These are phyloP conservation scores for Mycogona germanica DNA, from an alignment of 2,888 invertebrate species.

Conservation along the genomic window DNA sequence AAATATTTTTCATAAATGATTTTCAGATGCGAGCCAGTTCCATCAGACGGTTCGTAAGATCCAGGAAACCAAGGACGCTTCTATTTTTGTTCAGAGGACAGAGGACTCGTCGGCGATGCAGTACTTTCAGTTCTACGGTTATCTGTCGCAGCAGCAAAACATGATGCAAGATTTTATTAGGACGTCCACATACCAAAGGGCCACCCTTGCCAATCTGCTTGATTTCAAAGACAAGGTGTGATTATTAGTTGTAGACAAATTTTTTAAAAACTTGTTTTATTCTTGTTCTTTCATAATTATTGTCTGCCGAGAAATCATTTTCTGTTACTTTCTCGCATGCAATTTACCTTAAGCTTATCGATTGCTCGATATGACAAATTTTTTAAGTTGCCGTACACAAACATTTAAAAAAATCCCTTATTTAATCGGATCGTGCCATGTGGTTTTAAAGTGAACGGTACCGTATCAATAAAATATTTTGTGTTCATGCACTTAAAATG, in stretches of 20 bases:
- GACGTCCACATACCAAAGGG: constrained; percentile 96
- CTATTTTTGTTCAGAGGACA: constrained; percentile 88
- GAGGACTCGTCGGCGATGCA: constrained; percentile 97
- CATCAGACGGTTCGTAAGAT: constrained; percentile 59
- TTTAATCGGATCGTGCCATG: no score
- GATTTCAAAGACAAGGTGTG: constrained; percentile 62
- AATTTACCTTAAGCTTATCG: no score
- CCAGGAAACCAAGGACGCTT: constrained; percentile 56
- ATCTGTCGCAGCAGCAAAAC: constrained; percentile 97
- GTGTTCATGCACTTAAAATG: no score
- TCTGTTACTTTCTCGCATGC: no score
- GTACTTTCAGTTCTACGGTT: constrained; percentile 99
- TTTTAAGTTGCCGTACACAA: no score
- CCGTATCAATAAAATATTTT: no score
- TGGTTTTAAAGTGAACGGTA: no score
- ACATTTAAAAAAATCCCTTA: no score
- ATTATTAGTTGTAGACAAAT: not conserved
- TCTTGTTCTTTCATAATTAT: constrained; percentile 1
- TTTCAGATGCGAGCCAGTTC: constrained; percentile 56
- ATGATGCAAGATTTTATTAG: constrained; percentile 99
- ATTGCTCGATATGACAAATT: no score
- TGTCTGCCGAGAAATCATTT: not conserved
- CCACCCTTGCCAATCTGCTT: constrained; percentile 80
- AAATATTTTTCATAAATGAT: no score
- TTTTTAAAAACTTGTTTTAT: constrained; percentile 17